Base-by-base conservation (phyloP, 2,113 vertebrate species). In the Aix galericulata region DNA sequence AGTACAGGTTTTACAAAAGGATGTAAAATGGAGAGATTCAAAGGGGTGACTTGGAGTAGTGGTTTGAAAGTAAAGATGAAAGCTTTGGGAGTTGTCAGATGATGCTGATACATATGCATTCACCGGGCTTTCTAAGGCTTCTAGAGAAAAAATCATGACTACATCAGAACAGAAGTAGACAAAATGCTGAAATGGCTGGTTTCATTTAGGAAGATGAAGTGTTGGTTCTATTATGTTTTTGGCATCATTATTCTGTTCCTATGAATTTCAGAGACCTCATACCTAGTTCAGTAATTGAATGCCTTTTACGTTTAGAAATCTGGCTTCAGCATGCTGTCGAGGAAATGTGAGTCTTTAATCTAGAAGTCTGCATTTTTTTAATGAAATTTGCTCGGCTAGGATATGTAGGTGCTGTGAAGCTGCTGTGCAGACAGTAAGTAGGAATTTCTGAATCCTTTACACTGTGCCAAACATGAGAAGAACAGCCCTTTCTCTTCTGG, bases 391-490 rank as follows among this genome's bases (percentile, higher is more conserved):
- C 40, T 82, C 44, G 63, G 55, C 85, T 90, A 86, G 63, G 56
- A 53, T 29, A 46, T 50, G 40, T 55, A 29, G 0, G 0, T 69
- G 38, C 72, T 71, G 8, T 55, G 82, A 77, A 83, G 71, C 53
- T 89, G 66, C 50, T 48, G 13, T 63, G 82, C 59, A 84, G 82
- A 42, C 38, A 86, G 56, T 52, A 83, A 77, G 63, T 44, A 93
- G 72, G 72, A 88, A 60, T 78, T 91, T 77, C 59, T 81, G 77
- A 84, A 64, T 81, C 56, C 68, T 90, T 91, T 50, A 60, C 86
- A 4, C 64, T 78, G 56, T 59, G 73, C 55, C 42, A 13, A 82
- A 80, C 58, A 48, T 32, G 63, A 60, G 68, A 62, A 71, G 6
- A 86, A 20, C 31, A 91, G 31, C 25, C 17, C 79, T 74, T 89